Base-by-base conservation (phyloP, 2,888 invertebrate species). In the Axea sp. region DNA sequence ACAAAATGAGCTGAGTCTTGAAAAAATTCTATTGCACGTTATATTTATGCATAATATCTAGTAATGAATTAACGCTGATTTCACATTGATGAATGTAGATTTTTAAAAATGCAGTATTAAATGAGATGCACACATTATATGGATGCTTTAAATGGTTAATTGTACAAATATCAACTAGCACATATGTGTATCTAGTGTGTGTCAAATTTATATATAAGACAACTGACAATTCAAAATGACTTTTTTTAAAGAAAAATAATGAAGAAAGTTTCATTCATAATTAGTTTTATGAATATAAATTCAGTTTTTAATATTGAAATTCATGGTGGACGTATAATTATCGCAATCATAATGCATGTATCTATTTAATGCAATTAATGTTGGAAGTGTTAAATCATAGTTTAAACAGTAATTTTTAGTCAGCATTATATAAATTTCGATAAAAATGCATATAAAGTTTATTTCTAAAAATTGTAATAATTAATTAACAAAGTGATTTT, bases 141-240 rank as follows among this genome's bases (percentile, higher is more conserved):
- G 53, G 3, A 26, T 26, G 37, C 14, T 35, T 33, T 51, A 33
- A 53, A 53, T 53, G 26, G 53, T 37, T 53, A 53, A 53, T 53
- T 39, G 37, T 26, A 49, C 31, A 11, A 22, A 47, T 47, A 47
- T 47, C 47, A 47, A 19, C 47, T 4, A n/a, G 47, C 47, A 19
- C 30, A 47, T 47, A 30, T 47, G 6, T 22, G 30, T 17, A 30
- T 17, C 6, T 1, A 22, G 14, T 11, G 3, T 14, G 43, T 28
- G 37, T 19, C 17, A 37, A 9, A 37, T 14, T 49, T 33, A 49
- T 33, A 49, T 12, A 11, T 22, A 33, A 24, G 33, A 49, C 49
- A 31, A 49, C 33, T 19, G 31, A 19, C 17, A 30, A 5, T 30
- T 30, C 14, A 1, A 14, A 11, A 6, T 30, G 31, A 12, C 11